Conservation (phyloP, 2,888 invertebrate genomes). For the Synergus gifuensis region DNA sequence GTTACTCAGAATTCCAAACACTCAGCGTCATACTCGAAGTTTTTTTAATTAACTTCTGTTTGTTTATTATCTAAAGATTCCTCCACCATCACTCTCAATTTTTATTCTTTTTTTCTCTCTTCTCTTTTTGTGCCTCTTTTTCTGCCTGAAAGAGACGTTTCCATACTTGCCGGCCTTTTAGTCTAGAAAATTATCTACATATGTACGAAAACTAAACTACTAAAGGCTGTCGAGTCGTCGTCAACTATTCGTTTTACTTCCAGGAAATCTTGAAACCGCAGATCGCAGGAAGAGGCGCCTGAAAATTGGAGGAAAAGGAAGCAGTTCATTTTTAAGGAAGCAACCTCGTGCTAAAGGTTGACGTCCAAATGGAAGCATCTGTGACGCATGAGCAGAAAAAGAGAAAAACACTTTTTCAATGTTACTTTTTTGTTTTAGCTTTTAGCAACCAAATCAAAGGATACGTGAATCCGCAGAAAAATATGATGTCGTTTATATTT, state of each 20-base stretch:
- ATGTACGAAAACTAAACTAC: background rate
- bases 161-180: background rate
- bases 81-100: background rate
- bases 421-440: conserved; percentile 29
- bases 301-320: conserved; percentile 38
- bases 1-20: conserved; percentile 36
- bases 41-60: conserved; percentile 36
- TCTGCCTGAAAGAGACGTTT: conserved; percentile 7
- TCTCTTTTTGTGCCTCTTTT: background rate
- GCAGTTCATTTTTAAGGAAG: conserved; percentile 41
- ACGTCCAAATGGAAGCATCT: conserved; percentile 39
- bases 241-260: conserved; percentile 38
- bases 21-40: conserved; percentile 26
- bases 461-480: conserved; percentile 21
- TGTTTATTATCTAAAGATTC: conserved; percentile 22
- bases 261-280: conserved; percentile 18
- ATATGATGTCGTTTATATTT: conserved; percentile 36
- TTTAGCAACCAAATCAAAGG: conserved; percentile 30
- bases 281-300: conserved; percentile 32
- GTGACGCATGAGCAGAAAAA: conserved; percentile 32
- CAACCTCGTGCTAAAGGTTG: conserved; percentile 26
- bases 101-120: background rate
- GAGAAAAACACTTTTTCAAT: conserved; percentile 28
- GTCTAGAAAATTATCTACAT: background rate
- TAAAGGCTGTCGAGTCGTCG: conserved; percentile 29